phyloP scores from a whole-genome alignment of 2,113 vertebrate genomes.

The Sebastes schlegelii region DNA sequence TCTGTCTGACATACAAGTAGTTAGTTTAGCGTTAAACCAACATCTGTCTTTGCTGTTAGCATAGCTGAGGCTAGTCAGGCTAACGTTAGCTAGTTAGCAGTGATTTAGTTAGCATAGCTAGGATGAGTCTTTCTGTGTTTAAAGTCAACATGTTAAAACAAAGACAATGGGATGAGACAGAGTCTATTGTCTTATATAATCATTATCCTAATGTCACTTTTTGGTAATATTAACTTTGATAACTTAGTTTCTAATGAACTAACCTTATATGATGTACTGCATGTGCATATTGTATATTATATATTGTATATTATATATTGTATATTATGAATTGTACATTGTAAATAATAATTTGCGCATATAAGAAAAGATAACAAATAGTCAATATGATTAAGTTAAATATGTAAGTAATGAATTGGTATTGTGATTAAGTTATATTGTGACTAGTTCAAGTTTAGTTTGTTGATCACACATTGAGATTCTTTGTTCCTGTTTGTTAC shows the following conservation, averaged over 20 bases:
- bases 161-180: background rate
- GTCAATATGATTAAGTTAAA: no score
- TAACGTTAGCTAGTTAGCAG: background rate
- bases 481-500: no score
- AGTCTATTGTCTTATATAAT: background rate
- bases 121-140: background rate
- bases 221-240: background rate
- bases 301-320: no score
- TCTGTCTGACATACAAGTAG: background rate
- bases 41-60: background rate
- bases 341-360: no score
- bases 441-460: no score
- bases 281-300: no score
- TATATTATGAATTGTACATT: no score
- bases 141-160: background rate
- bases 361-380: no score
- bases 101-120: no score
- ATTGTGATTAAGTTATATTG: no score
- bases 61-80: constrained; percentile 18
- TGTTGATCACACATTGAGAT: no score
- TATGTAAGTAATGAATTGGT: no score
- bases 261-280: constrained; percentile 5
- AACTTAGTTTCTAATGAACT: background rate
- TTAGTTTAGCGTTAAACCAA: background rate
- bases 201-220: background rate